Evolutionary conservation across 2,888 invertebrate genomes (phyloP).

Genomic region (Aelia acuminata): DNA sequence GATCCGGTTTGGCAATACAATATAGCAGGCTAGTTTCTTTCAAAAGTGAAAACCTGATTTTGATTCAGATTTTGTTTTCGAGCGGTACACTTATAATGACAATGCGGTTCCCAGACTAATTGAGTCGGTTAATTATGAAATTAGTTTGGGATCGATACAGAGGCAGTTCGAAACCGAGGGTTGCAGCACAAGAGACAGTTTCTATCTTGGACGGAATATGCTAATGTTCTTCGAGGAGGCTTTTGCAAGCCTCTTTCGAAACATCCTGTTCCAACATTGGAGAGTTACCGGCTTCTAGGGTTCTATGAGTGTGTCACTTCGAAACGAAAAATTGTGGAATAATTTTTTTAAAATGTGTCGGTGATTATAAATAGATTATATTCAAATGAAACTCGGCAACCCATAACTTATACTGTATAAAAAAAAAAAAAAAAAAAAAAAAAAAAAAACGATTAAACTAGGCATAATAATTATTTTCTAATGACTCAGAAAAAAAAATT

Average conservation of each 20-base stretch:
- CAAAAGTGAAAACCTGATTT: background rate
- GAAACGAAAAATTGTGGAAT: background rate
- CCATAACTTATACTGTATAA: background rate
- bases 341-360: no score
- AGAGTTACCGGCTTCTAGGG: background rate
- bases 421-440: background rate
- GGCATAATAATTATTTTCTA: background rate
- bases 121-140: background rate
- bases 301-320: background rate
- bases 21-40: background rate
- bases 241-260: slow-evolving; percentile 38
- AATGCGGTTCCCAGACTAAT: background rate
- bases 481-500: background rate
- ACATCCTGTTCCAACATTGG: slow-evolving; percentile 10
- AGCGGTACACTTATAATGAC: background rate
- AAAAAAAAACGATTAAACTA: background rate
- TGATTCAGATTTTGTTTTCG: background rate
- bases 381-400: no score
- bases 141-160: background rate
- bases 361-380: background rate
- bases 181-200: slow-evolving; percentile 36
- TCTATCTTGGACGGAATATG: slow-evolving; percentile 37
- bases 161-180: background rate
- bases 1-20: background rate
- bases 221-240: slow-evolving; percentile 42